Evolutionary conservation across 1,140 invertebrate species (phyloP), one percentile per base, ranked within the genome.

Genomic region (Bombus balteatus): DNA sequence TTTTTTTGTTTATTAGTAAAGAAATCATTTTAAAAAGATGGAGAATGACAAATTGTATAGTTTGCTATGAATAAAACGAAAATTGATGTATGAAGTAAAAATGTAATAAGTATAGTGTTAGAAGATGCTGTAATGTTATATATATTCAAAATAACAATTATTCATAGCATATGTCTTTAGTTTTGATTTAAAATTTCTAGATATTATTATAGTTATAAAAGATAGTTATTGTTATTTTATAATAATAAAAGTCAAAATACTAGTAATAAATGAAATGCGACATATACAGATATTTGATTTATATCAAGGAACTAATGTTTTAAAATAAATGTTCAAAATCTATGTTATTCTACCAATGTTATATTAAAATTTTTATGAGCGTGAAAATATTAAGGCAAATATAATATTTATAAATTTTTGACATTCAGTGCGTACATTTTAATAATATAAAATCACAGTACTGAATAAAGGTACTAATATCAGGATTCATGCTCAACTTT

Each of bases 341-440:
- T 57, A 81, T 66, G 76, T 34, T 53, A 86, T 10, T 82, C 53
- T 59, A 80, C 32, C 34, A 65, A 85, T 79, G 65, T 41, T 83
- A 80, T 81, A 53, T 82, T 74, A n/a, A 59, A 74, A 32, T 80
- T 59, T 87, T 77, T 90, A 91, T 72, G 91, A 87, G 87, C 70
- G 86, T 91, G 91, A 88, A 89, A 92, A 91, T 93, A 92, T 92
- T 91, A 90, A 92, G 82, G 90, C 87, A 89, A 90, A 90, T 80
- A 74, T 84, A 92, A 92, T 83, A 84, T 87, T 91, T 79, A 39
- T 79, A 74, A 78, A 88, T 82, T 90, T 81, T 81, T 81, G 59
- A 85, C 62, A 81, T 70, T 85, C 86, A 72, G 53, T 88, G 25
- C 83, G 39, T 88, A 78, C 66, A 78, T 83, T 76, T 87, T 79